Base-by-base conservation (phyloP, 1,140 invertebrate species). In the Vanessa tameamea region DNA sequence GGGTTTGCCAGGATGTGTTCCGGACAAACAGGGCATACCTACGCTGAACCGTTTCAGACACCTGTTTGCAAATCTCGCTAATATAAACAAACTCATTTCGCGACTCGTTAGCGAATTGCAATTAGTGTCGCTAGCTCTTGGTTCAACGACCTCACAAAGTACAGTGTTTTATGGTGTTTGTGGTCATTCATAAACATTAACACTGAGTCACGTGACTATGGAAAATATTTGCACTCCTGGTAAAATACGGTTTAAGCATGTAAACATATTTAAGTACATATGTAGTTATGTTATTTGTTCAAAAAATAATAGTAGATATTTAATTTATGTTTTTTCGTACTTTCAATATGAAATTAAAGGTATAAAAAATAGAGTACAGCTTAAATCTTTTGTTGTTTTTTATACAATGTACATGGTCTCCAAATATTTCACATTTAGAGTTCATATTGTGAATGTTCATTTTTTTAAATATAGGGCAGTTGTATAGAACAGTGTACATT, bases 151-250 rank as follows among this genome's bases (percentile, higher is more conserved):
- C 53, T 2, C n/a, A 59, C 66, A 57, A 69, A 59, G 51, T 23
- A 47, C 51, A 51, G 37, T 59, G 66, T 6, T 37, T 31, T 67
- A 67, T 67, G 65, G 65, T 23, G 55, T 57, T n/a, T 59, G 5
- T 14, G 57, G 57, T 37, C 57, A 59, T 31, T 55, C 51, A 20
- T 55, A 11, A 50, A 50, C 9, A 43, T 15, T n/a, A n/a, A 50
- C 12, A 7, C 15, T 20, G 51, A 55, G 51, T 55, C 51, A 55
- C 37, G 37, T 43, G 37, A 43, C 37, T 15, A 9, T 6, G 51
- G 51, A 55, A 53, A 55, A 55, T 20, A 20, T 43, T 8, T 43
- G 37, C 37, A 43, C 20, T 55, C 51, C 15, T 55, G 51, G n/a
- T 15, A 53, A 53, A 53, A n/a, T n/a, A 2, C 7, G 50, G 26